Evolutionary conservation across 2,888 invertebrate genomes (phyloP).

Genomic region (Panorpa germanica): DNA sequence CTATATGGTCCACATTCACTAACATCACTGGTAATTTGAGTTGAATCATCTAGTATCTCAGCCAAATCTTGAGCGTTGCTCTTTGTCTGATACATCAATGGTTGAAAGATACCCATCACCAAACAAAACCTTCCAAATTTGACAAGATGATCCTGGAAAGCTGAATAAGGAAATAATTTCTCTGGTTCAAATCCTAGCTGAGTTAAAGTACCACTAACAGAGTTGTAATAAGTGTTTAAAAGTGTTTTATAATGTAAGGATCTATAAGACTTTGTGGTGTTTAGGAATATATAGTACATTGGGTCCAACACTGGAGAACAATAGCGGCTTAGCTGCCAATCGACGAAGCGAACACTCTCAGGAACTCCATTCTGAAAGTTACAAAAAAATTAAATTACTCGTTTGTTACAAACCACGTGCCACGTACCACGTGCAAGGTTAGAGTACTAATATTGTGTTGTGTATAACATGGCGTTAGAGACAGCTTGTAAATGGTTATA

Average conservation of each 20-base stretch:
- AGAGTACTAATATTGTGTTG: too few species aligned
- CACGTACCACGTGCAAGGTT: too few species aligned
- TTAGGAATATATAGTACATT: conserved; percentile 9
- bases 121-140: conserved; percentile 10
- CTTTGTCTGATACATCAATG: too few species aligned
- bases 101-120: conserved; percentile 8
- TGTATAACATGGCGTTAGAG: too few species aligned
- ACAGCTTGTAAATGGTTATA: too few species aligned
- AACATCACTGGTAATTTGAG: too few species aligned
- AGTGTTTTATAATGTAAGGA: conserved; percentile 10
- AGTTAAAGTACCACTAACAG: conserved; percentile 10
- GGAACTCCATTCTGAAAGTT: conserved; percentile 9
- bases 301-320: conserved; percentile 11
- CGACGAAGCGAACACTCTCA: conserved; percentile 8
- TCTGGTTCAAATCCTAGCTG: conserved; percentile 9
- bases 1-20: too few species aligned
- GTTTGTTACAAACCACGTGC: too few species aligned
- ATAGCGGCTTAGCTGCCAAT: conserved; percentile 11
- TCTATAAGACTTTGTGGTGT: conserved; percentile 10
- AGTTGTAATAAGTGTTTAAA: conserved; percentile 10
- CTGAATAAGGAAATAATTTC: conserved; percentile 10
- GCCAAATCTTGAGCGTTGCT: too few species aligned
- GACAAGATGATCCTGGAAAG: conserved; percentile 10
- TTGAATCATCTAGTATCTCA: too few species aligned
- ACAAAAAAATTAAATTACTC: too few species aligned